Conservation (phyloP, 1,140 invertebrate species). For the Parasteatoda tepidariorum region DNA sequence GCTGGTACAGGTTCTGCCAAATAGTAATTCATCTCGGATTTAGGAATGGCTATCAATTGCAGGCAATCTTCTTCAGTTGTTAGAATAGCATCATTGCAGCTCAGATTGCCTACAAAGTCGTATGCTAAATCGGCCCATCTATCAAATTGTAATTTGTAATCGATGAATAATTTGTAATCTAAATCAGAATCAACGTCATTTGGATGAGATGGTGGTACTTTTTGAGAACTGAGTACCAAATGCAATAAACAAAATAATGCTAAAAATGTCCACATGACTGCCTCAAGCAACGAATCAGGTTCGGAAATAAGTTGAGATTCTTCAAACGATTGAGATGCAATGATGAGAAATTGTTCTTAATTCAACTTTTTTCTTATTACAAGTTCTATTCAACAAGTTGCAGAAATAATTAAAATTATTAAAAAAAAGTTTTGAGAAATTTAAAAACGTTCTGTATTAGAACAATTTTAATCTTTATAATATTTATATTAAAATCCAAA, state of each 20-base stretch:
- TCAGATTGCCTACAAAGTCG: conserved; percentile 37
- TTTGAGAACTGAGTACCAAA: neutral
- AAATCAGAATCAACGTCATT: neutral
- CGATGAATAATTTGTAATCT: neutral
- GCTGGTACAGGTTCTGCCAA: neutral
- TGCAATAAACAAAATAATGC: neutral
- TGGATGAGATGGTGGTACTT: too few relatives aligned
- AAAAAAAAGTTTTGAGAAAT: too few relatives aligned
- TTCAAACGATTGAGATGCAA: neutral
- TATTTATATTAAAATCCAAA: too few relatives aligned
- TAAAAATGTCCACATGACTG: neutral
- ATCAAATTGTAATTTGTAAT: neutral
- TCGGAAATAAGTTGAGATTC: neutral
- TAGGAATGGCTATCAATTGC: neutral
- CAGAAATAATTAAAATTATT: too few relatives aligned
- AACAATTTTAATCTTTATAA: too few relatives aligned
- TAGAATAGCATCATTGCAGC: conserved; percentile 22
- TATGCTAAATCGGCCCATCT: conserved; percentile 23
- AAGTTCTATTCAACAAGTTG: too few relatives aligned
- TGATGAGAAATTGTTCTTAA: too few relatives aligned
- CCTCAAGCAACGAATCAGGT: too few relatives aligned
- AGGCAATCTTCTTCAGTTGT: conserved; percentile 38
- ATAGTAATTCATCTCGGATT: conserved; percentile 50
- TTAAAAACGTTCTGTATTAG: too few relatives aligned
- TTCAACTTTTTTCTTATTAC: too few relatives aligned